Evolutionary conservation across 2,888 invertebrate genomes (phyloP), one percentile per base, ranked within the genome.

Genomic region (Rhamnusium bicolor): DNA sequence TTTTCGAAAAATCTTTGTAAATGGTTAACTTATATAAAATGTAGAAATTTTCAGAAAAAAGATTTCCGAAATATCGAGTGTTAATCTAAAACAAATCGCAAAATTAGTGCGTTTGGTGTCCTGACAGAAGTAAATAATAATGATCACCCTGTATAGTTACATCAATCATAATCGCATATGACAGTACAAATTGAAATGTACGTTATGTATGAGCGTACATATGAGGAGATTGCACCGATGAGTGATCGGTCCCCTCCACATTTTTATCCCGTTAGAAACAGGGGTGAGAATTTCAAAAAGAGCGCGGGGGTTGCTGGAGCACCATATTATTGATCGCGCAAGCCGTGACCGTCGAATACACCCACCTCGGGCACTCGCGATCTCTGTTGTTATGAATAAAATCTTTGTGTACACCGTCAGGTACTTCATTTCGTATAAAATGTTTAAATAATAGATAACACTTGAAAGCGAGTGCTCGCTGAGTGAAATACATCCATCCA

Each of bases 331-430:
- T 56, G 67, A 67, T 67, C 67, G 67, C 65, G 54, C 21, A 14
- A 19, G 67, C 46, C 21, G 56, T 56, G 29, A 32, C 56, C 54
- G 65, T 18, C 19, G 19, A 24, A 40, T 56, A 54, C 67, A 46
- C 56, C 67, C 67, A 67, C 67, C 67, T 14, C 27, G n/a, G 2
- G 19, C 40, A 6, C 19, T 16, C 63, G 63, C 56, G 54, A 46
- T 51, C 67, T 56, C 67, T 40, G 40, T 56, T 32, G 46, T 46
- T 40, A 71, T 61, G 66, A 51, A 66, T 66, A 66, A 60, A 71
- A 71, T 71, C 58, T 66, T 66, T 61, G 71, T 66, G 14, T 51
- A 29, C 71, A 49, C 46, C 60, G 71, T 53, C 71, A 66, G 66
- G 71, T 66, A 66, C 60, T 61, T 18, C 60, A 40, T 71, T 58